Percentiles rank a stretch among this genome's conserved stretches.
phyloP scores from a whole-genome alignment of 1,140 invertebrate species.

The Eufriesea mexicana region DNA sequence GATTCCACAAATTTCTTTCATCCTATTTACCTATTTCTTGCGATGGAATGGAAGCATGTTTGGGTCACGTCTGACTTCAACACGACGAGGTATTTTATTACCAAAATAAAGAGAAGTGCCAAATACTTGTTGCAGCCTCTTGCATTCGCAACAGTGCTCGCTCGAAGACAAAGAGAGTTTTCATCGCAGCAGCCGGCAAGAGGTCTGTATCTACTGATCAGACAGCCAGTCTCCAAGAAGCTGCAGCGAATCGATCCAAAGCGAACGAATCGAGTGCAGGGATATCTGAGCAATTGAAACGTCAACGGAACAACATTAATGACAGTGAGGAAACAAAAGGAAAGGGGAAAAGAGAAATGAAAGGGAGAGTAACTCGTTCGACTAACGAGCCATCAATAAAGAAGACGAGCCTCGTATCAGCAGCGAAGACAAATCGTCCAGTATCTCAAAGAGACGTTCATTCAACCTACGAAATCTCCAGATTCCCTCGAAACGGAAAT shows the following conservation, averaged over 20 bases:
- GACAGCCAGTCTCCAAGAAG: too few species aligned
- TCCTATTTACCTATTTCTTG: too few species aligned
- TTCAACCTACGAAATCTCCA: slow-evolving; percentile 13
- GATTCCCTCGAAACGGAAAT: not conserved
- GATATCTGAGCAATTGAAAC: not conserved
- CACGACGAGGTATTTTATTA: too few species aligned
- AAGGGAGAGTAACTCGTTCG: not conserved
- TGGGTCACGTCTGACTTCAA: too few species aligned
- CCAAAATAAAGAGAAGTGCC: too few species aligned
- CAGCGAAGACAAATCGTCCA: slow-evolving; percentile 9
- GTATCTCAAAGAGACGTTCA: not conserved
- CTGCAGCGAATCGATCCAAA: not conserved
- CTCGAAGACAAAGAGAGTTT: too few species aligned
- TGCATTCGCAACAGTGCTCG: too few species aligned
- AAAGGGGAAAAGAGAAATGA: too few species aligned
- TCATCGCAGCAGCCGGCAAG: not conserved
- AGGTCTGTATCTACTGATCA: not conserved
- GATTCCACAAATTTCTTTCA: too few species aligned
- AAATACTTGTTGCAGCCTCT: too few species aligned
- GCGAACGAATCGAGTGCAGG: not conserved
- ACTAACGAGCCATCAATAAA: not conserved
- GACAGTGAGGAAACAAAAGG: not conserved
- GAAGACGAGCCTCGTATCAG: not conserved
- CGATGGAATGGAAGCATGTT: too few species aligned
- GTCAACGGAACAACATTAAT: not conserved